These are phyloP conservation scores for Drosophila infuscata DNA, from an alignment of 2,888 invertebrate species.

Conservation along the genomic window DNA sequence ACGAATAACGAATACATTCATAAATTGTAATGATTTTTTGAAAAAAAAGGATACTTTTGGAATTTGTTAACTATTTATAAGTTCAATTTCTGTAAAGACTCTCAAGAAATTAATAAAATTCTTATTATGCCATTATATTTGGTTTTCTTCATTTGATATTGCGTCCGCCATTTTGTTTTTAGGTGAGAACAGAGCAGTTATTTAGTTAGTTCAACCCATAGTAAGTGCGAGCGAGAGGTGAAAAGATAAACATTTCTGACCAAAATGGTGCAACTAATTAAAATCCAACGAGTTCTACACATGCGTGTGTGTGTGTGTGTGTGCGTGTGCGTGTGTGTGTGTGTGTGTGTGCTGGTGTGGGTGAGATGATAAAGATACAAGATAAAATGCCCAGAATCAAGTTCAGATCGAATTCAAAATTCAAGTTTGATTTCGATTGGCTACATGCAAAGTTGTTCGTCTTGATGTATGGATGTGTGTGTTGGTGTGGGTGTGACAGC, in stretches of 20 bases:
- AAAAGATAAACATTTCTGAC: background rate
- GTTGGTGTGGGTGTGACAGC: conserved; percentile 23
- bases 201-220: background rate
- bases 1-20: background rate
- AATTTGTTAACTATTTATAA: background rate
- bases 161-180: conserved; percentile 21
- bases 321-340: conserved; percentile 20
- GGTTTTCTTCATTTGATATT: background rate
- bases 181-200: background rate
- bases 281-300: conserved; percentile 13
- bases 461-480: conserved; percentile 18
- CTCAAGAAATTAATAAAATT: background rate
- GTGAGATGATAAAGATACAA: conserved; percentile 24
- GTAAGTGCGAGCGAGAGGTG: background rate
- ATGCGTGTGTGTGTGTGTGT: conserved; percentile 34
- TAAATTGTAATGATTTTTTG: background rate
- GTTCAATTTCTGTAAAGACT: background rate
- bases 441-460: conserved; percentile 45
- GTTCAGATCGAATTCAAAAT: conserved; percentile 43
- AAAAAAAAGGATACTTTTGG: background rate
- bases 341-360: conserved; percentile 20
- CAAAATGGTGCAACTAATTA: conserved; percentile 19
- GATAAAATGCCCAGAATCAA: conserved; percentile 33
- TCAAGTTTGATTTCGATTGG: conserved; percentile 48
- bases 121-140: background rate